Percentiles rank a stretch among this genome's conserved stretches.
Conservation (phyloP, 2,113 vertebrate species). For the Gavialis gangeticus region DNA sequence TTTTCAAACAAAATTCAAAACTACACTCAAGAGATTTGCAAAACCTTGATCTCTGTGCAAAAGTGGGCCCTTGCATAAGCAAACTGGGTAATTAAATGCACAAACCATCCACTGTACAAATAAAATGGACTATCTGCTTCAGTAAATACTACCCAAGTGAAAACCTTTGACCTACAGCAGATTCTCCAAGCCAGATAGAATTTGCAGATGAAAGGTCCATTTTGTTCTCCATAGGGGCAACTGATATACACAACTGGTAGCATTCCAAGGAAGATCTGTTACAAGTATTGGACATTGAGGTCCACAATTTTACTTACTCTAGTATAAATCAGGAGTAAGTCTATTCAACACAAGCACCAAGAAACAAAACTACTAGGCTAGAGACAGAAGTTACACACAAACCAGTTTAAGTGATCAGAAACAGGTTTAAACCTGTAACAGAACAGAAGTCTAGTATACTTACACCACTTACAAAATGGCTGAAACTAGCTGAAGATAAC, state of each 20-base stretch:
- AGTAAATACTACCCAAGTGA: neutral
- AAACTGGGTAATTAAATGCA: neutral
- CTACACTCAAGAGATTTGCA: neutral
- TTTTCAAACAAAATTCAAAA: neutral
- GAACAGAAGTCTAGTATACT: no score
- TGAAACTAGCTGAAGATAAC: no score
- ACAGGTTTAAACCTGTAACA: no score
- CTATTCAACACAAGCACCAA: neutral
- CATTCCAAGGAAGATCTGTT: neutral
- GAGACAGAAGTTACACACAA: no score
- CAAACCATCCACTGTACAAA: neutral
- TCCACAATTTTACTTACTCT: neutral
- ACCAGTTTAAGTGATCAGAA: no score
- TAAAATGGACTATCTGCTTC: neutral
- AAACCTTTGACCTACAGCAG: neutral
- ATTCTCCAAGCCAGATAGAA: neutral
- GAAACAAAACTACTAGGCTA: neutral
- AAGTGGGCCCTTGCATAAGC: neutral
- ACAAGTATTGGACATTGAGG: no score
- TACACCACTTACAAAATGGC: no score
- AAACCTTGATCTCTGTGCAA: neutral
- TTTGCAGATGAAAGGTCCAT: neutral
- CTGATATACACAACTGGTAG: accelerated
- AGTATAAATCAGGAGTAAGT: neutral
- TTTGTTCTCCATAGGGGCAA: neutral